Conservation (phyloP, 2,888 invertebrate genomes). For the Spilarctia lutea region DNA sequence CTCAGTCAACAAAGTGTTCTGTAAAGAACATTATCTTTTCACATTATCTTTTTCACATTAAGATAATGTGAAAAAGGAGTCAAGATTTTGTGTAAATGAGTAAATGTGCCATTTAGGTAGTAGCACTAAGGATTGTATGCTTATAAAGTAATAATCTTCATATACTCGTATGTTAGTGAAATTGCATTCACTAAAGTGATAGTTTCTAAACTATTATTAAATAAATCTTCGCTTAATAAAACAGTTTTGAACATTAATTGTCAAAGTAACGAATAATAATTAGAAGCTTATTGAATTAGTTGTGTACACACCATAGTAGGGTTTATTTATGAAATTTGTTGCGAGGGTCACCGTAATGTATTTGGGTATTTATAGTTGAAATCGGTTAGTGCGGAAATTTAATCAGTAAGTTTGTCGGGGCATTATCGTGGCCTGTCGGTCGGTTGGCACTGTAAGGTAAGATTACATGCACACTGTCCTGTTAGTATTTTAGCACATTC, state of each 20-base stretch:
- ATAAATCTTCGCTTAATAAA: neutral
- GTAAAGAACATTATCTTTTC: neutral
- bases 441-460: conserved; percentile 41
- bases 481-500: neutral
- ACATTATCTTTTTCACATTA: neutral
- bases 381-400: conserved; percentile 64
- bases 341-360: conserved; percentile 46
- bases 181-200: neutral
- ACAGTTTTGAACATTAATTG: neutral
- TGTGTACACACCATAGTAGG: conserved; percentile 12
- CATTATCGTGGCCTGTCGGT: conserved; percentile 56
- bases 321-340: conserved; percentile 60
- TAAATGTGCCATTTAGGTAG: too few relatives aligned
- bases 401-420: conserved; percentile 66
- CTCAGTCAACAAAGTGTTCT: too few relatives aligned
- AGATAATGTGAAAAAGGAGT: too few relatives aligned
- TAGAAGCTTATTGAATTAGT: conserved; percentile 2
- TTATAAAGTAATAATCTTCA: neutral
- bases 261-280: neutral
- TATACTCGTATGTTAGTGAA: neutral
- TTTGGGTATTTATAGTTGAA: conserved; percentile 54
- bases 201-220: neutral
- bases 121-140: neutral
- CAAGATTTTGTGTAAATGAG: too few relatives aligned
- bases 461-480: conserved; percentile 31